phyloP scores from a whole-genome alignment of 2,797 vertebrate species.

The Melanotaenia pygmaea region DNA sequence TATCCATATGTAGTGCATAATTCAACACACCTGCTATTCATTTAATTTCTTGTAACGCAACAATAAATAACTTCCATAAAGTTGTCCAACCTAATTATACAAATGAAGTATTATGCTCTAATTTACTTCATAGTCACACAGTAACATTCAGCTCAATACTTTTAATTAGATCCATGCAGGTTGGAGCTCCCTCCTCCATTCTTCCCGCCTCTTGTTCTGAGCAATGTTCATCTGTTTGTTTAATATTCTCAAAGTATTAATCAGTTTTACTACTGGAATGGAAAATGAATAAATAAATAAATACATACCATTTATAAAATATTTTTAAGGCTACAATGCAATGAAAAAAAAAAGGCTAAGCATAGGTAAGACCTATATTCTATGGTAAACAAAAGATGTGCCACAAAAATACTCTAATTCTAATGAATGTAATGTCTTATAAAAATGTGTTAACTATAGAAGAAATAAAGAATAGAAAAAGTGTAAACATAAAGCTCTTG shows the following conservation, averaged over 20 bases:
- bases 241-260: not conserved
- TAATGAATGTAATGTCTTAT: not conserved
- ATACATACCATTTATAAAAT: not conserved
- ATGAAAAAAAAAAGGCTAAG: not conserved
- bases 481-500: not conserved
- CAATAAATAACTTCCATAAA: not conserved
- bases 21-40: not conserved
- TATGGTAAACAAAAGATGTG: too few relatives aligned
- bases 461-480: not conserved
- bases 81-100: not conserved
- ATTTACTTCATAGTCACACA: not conserved
- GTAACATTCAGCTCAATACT: not conserved
- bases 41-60: not conserved
- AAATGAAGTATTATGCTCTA: not conserved
- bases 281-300: not conserved
- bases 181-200: not conserved
- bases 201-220: not conserved
- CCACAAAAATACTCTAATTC: not conserved
- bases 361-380: not conserved
- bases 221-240: constrained; percentile 1
- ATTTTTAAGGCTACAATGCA: not conserved
- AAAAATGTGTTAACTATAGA: not conserved
- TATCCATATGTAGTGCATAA: not conserved
- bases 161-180: not conserved
- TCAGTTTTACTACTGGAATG: constrained; percentile 4